Percentiles rank a stretch among this genome's conserved stretches.
Conservation (phyloP, 2,797 vertebrate species). For the Poeciliopsis infans region DNA sequence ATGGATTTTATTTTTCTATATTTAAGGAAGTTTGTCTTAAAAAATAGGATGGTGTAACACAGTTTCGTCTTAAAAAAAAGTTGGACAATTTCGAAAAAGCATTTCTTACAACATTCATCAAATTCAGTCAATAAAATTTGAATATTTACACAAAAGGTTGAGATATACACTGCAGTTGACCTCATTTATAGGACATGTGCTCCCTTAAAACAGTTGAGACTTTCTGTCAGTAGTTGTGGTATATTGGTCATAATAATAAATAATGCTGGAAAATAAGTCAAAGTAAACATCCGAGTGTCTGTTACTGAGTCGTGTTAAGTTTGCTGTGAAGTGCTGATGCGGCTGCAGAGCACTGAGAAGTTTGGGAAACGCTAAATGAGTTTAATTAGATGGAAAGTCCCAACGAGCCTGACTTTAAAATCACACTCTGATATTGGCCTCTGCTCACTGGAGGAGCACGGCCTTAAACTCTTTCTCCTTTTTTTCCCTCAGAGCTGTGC, state of each 20-base stretch:
- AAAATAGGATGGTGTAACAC: not conserved
- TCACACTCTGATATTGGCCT: constrained; percentile 18
- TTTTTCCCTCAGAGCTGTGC: constrained; percentile 12
- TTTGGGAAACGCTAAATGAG: constrained; percentile 10
- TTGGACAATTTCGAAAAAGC: not conserved
- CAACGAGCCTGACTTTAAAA: constrained; percentile 11
- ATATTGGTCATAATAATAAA: constrained; percentile 18
- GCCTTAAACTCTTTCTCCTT: constrained; percentile 17
- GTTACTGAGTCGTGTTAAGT: constrained; percentile 27
- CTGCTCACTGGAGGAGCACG: constrained; percentile 3
- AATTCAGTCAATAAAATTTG: constrained; percentile 23
- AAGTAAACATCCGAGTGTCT: constrained; percentile 39
- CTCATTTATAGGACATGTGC: not conserved
- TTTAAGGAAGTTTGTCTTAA: not conserved
- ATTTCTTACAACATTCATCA: constrained; percentile 14
- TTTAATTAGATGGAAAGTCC: constrained; percentile 27
- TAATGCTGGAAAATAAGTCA: constrained; percentile 26
- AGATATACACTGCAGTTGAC: not conserved
- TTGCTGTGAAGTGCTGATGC: constrained; percentile 40
- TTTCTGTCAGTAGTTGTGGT: not conserved
- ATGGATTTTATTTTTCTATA: not conserved
- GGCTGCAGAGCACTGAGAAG: constrained; percentile 20
- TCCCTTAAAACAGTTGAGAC: not conserved
- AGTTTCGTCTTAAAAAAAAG: not conserved
- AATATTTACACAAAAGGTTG: constrained; percentile 47